phyloP scores from a whole-genome alignment of 2,113 vertebrate species.

The Apteryx owenii region DNA sequence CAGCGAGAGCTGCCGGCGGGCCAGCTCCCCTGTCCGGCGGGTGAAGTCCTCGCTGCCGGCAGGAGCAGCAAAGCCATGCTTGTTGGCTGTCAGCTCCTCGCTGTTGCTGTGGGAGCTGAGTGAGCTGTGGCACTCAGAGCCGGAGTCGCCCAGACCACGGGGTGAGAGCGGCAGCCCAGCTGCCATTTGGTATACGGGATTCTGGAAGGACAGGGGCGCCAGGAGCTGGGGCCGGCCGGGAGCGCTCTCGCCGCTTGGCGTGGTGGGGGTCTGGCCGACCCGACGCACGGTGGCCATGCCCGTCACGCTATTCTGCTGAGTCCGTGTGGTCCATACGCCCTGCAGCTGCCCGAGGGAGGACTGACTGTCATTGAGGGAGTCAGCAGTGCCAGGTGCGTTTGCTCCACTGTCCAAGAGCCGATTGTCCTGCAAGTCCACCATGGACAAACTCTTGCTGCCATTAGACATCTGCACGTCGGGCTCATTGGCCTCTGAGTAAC shows the following conservation, averaged over 20 bases:
- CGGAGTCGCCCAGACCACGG: constrained; percentile 89
- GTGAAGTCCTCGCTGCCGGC: constrained; percentile 83
- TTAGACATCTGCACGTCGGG: constrained; percentile 93
- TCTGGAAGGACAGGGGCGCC: constrained; percentile 96
- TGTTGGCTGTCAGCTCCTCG: constrained; percentile 83
- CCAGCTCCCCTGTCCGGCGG: constrained; percentile 89
- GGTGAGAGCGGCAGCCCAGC: constrained; percentile 93
- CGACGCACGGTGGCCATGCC: constrained; percentile 88
- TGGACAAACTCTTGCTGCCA: constrained; percentile 96
- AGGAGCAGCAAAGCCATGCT: constrained; percentile 83
- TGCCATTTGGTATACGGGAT: constrained; percentile 98
- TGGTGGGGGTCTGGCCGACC: constrained; percentile 86
- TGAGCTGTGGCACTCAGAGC: constrained; percentile 97
- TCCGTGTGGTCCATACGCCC: constrained; percentile 85
- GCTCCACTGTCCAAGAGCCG: constrained; percentile 86
- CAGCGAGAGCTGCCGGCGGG: constrained; percentile 90
- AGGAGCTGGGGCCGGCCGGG: constrained; percentile 91
- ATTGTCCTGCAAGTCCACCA: constrained; percentile 97
- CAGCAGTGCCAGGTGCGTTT: constrained; percentile 60
- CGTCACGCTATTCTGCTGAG: constrained; percentile 78
- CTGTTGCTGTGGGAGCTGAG: constrained; percentile 98
- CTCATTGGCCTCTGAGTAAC: constrained; percentile 98
- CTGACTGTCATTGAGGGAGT: constrained; percentile 83
- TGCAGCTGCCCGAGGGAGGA: constrained; percentile 75
- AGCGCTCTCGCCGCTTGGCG: constrained; percentile 80